Conservation (phyloP, 2,888 invertebrate genomes). For the Drosophila rubida region DNA sequence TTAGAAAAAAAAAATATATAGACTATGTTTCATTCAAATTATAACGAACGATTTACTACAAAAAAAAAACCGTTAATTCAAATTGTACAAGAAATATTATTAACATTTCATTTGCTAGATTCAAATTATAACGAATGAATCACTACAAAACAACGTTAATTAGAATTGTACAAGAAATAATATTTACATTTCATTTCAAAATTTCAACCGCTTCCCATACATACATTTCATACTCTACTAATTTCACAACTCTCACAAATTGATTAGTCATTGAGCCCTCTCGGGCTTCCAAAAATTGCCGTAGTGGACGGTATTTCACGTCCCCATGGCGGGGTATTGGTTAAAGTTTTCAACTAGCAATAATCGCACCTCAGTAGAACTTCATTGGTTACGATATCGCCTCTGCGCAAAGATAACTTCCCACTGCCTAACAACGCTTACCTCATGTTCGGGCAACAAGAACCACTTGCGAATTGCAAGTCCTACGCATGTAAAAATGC, state of each 20-base stretch:
- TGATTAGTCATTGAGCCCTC: slow-evolving; percentile 83
- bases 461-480: slow-evolving; percentile 73
- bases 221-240: too few species aligned
- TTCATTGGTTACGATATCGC: slow-evolving; percentile 97
- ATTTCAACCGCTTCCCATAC: too few species aligned
- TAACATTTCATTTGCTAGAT: too few species aligned
- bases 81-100: too few species aligned
- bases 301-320: slow-evolving; percentile 94
- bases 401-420: slow-evolving; percentile 92
- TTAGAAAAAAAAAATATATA: too few species aligned
- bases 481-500: slow-evolving; percentile 9
- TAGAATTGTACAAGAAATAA: too few species aligned
- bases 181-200: too few species aligned
- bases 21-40: too few species aligned
- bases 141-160: too few species aligned
- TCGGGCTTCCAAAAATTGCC: slow-evolving; percentile 93
- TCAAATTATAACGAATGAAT: too few species aligned
- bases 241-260: slow-evolving; percentile 13
- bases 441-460: slow-evolving; percentile 31
- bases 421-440: background rate
- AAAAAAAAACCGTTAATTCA: too few species aligned
- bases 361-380: slow-evolving; percentile 89
- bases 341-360: slow-evolving; percentile 77
- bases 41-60: too few species aligned
- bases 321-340: slow-evolving; percentile 90